phyloP scores from a whole-genome alignment of 1,140 invertebrate species.

The Drosophila lowei region DNA sequence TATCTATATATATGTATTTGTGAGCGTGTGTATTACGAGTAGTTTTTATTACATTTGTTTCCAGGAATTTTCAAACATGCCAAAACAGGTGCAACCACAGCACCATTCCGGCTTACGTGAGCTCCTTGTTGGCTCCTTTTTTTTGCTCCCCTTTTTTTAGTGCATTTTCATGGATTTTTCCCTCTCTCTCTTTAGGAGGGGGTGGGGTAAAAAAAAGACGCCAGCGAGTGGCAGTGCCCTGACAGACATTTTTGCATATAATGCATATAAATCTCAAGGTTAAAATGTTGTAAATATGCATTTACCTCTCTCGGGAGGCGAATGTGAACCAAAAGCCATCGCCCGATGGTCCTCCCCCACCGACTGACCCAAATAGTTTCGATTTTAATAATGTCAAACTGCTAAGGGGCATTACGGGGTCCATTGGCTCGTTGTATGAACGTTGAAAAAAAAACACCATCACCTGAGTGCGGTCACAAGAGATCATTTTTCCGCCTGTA shows the following conservation, averaged over 20 bases:
- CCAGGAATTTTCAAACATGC: conserved; percentile 79
- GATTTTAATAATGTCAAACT: conserved; percentile 69
- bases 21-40: conserved; percentile 63
- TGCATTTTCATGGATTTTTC: conserved; percentile 61
- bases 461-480: too few species aligned
- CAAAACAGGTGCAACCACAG: conserved; percentile 78
- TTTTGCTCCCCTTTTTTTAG: conserved; percentile 39
- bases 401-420: conserved; percentile 32
- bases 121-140: conserved; percentile 43
- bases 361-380: conserved; percentile 48
- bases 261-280: conserved; percentile 73
- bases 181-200: neutral
- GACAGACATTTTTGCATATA: conserved; percentile 54
- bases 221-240: too few species aligned
- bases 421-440: conserved; percentile 18
- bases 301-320: conserved; percentile 41
- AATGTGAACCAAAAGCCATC: conserved; percentile 47
- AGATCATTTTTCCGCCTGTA: too few species aligned
- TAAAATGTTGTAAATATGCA: conserved; percentile 73
- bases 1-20: conserved; percentile 5
- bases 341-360: conserved; percentile 3
- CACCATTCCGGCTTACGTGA: conserved; percentile 59
- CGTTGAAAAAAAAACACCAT: conserved; percentile 9
- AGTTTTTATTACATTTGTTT: conserved; percentile 82
- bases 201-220: too few species aligned